Percentiles rank a stretch among this genome's conserved stretches.
phyloP scores from a whole-genome alignment of 2,888 invertebrate genomes.

The Stenurella melanura region DNA sequence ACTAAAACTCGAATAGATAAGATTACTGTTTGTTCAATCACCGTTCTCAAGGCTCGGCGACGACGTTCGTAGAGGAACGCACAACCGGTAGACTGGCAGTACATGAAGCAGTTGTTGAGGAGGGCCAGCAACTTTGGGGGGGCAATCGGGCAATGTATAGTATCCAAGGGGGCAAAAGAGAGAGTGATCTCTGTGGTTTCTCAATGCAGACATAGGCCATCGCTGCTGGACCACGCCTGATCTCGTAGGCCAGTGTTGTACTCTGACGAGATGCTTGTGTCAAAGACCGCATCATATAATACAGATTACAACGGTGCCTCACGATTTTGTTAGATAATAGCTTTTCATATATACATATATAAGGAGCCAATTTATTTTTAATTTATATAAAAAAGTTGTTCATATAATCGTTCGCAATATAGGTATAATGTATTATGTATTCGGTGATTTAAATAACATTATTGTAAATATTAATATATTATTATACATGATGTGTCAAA shows the following conservation, averaged over 20 bases:
- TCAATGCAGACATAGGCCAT: conserved; percentile 41
- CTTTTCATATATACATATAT: not conserved
- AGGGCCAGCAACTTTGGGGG: conserved; percentile 60
- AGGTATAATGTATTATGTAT: too few relatives aligned
- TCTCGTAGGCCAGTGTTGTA: conserved; percentile 31
- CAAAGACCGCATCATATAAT: conserved; percentile 33
- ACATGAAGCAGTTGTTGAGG: conserved; percentile 53
- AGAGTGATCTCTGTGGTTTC: conserved; percentile 39
- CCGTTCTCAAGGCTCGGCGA: conserved; percentile 40
- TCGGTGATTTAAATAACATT: too few relatives aligned
- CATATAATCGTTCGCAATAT: too few relatives aligned
- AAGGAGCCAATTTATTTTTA: too few relatives aligned
- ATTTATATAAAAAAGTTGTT: too few relatives aligned
- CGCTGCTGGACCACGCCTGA: conserved; percentile 40
- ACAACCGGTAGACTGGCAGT: conserved; percentile 64
- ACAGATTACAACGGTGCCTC: conserved; percentile 21
- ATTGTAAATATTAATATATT: too few relatives aligned
- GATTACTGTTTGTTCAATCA: conserved; percentile 38
- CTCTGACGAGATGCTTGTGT: conserved; percentile 25
- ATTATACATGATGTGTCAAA: too few relatives aligned
- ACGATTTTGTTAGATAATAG: conserved; percentile 29
- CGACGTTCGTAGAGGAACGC: conserved; percentile 54
- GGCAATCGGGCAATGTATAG: conserved; percentile 46
- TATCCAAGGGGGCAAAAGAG: conserved; percentile 35
- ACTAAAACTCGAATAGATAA: conserved; percentile 25